Base-by-base conservation (phyloP, 2,113 vertebrate species). In the Tylochromis polylepis region DNA sequence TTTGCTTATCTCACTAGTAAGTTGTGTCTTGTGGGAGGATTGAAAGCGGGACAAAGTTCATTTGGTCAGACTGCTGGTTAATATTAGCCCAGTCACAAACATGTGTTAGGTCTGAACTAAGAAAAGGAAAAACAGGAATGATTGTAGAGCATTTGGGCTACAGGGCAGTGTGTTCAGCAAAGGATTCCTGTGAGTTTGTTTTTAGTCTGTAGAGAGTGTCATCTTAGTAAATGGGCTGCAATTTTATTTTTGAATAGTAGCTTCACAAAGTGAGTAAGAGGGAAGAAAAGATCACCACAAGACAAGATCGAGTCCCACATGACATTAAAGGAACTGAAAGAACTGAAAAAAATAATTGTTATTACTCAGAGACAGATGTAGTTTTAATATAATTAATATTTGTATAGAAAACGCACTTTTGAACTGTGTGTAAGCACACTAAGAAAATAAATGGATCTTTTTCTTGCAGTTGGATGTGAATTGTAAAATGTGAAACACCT, bases 41-140 rank as follows among this genome's bases (percentile, higher is more conserved):
- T 57, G 43, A 46, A 41, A 53, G 12, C 5, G 29, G 87, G 67
- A 3, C 89, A 94, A 93, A 93, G 94, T 90, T 91, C 93, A 92
- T 16, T 29, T 70, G 53, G 15, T n/a, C 11, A 55, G 7, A 0
- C 8, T 67, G 16, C 46, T 60, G 6, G 8, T 70, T 20, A 58
- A 12, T 6, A 1, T 11, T 41, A 38, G 4, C 6, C 62, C 14
- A 2, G 22, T 36, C 34, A 31, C 3, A 29, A 6, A 8, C 46
- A 5, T 11, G 3, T 11, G 72, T 60, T 29, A 22, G 20, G 4
- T 24, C 9, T 77, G 15, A 6, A 29, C 41, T 49, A 46, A 75
- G 4, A 29, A 49, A 75, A 75, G 22, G 22, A 27, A 49, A 49
- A 49, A 8, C 70, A 3, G 24, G 15, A 51, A 77, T 77, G 70